Conservation (phyloP, 1,140 invertebrate species). For the Cotesia chilonis region DNA sequence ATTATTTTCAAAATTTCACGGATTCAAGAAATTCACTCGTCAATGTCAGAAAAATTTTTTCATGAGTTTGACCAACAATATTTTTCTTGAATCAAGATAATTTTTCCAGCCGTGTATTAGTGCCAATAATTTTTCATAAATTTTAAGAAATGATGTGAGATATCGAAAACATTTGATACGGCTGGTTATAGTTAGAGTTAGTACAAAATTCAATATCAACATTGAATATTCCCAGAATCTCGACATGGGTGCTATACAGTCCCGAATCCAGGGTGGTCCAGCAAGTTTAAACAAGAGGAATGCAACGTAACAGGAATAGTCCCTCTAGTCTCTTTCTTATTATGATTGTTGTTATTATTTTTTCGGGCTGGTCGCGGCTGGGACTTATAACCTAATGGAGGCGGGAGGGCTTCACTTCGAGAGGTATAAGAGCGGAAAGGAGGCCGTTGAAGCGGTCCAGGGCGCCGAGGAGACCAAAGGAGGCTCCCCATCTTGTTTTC, state of each 20-base stretch:
- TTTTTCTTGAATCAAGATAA: too few species aligned
- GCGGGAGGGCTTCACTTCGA: constrained; percentile 42
- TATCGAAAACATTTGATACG: too few species aligned
- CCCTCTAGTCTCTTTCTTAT: constrained; percentile 55
- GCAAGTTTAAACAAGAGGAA: constrained; percentile 62
- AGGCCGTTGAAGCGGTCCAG: constrained; percentile 42
- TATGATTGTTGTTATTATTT: constrained; percentile 59
- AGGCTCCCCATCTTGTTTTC: constrained; percentile 21
- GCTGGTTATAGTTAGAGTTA: neutral
- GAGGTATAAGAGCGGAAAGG: constrained; percentile 42
- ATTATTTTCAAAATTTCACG: too few species aligned
- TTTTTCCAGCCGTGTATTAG: too few species aligned
- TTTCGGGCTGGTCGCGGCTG: constrained; percentile 48
- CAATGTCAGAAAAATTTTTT: too few species aligned
- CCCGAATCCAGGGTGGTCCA: constrained; percentile 57
- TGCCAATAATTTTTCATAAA: too few species aligned
- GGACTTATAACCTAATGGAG: constrained; percentile 51
- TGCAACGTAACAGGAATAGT: constrained; percentile 64
- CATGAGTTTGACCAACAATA: too few species aligned
- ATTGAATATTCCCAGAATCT: constrained; percentile 31
- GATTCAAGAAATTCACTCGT: too few species aligned
- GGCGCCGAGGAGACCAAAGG: constrained; percentile 34
- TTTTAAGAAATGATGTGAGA: too few species aligned
- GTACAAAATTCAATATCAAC: neutral
- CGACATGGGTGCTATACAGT: constrained; percentile 38